These are phyloP conservation scores for Scaptomyza graminum DNA, from an alignment of 1,140 invertebrate genomes.

Conservation along the genomic window DNA sequence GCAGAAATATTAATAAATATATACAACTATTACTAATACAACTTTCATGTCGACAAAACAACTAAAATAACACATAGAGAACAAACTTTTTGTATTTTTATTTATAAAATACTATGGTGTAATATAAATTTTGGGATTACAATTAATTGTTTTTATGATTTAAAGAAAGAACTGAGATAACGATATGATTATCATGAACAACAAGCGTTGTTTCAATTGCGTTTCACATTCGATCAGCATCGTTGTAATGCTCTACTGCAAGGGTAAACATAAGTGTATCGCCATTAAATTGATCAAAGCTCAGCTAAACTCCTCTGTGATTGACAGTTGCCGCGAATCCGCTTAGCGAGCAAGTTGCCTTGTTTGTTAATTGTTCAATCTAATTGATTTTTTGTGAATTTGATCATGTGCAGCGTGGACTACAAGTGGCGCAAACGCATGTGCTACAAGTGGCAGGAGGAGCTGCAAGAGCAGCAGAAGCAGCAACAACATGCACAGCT, in stretches of 20 bases:
- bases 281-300: not conserved
- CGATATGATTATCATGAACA: no score
- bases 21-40: no score
- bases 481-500: not conserved
- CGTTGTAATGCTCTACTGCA: not conserved
- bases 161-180: no score
- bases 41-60: no score
- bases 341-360: slow-evolving; percentile 17
- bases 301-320: not conserved
- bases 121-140: no score
- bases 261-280: not conserved
- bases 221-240: not conserved
- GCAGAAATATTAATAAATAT: no score
- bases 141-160: no score
- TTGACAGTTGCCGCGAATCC: slow-evolving; percentile 15
- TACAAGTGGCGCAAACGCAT: slow-evolving; percentile 45
- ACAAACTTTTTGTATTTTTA: no score
- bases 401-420: slow-evolving; percentile 13
- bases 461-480: slow-evolving; percentile 10
- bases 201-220: no score
- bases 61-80: no score
- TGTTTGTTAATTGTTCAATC: not conserved
- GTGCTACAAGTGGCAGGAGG: slow-evolving; percentile 39
- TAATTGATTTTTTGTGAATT: not conserved
- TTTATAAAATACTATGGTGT: no score